Evolutionary conservation across 2,888 invertebrate species (phyloP).

Genomic region (Mactromeris polynyma): DNA sequence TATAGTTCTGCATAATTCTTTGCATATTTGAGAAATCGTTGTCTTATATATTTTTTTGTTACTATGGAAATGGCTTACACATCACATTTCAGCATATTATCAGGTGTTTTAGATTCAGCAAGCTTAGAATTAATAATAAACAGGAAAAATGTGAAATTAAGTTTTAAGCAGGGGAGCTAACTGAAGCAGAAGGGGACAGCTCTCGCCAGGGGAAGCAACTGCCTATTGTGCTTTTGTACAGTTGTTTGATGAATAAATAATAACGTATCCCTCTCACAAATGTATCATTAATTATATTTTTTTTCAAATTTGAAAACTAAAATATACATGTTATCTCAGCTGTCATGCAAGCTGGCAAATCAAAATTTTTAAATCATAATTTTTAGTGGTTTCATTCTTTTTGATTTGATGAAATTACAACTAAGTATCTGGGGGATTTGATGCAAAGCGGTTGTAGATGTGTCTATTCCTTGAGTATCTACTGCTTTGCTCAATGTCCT

Average conservation of each 20-base stretch:
- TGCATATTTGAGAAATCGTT: background rate
- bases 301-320: background rate
- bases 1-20: background rate
- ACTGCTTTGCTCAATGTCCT: too few species aligned
- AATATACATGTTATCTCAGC: background rate
- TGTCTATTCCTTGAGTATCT: background rate
- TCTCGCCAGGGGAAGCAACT: conserved; percentile 48
- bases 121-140: background rate
- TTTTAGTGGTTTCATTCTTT: too few species aligned
- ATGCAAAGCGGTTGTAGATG: background rate
- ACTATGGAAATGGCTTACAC: background rate
- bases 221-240: conserved; percentile 48
- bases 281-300: background rate
- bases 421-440: background rate
- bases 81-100: conserved; percentile 5
- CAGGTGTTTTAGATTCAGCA: background rate
- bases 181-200: conserved; percentile 40
- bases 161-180: conserved; percentile 36
- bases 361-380: too few species aligned
- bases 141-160: background rate
- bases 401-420: too few species aligned
- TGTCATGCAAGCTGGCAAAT: background rate
- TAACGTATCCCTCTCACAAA: conserved; percentile 35
- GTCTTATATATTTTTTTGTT: background rate
- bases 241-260: conserved; percentile 40